Conservation (phyloP, 2,888 invertebrate species). For the Patella pellucida region DNA sequence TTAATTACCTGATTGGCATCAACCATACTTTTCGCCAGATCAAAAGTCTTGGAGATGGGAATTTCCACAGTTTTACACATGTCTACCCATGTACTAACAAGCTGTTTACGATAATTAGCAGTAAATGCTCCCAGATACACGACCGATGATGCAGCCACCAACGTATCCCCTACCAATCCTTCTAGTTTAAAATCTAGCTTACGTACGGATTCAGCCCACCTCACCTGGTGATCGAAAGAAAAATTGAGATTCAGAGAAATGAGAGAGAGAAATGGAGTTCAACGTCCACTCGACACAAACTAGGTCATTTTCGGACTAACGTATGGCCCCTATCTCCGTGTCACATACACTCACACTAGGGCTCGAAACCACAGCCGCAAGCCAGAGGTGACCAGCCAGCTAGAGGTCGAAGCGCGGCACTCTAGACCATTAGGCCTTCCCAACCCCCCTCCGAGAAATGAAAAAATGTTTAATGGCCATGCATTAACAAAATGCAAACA, state of each 20-base stretch:
- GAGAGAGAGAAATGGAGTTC: no score
- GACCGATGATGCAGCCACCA: slow-evolving; percentile 66
- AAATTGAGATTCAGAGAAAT: not conserved
- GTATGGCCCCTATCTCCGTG: no score
- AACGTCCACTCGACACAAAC: no score
- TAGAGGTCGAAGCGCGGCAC: no score
- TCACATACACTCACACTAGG: no score
- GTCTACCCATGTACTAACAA: slow-evolving; percentile 54
- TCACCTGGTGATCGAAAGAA: slow-evolving; percentile 44
- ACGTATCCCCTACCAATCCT: slow-evolving; percentile 67
- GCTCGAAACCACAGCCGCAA: no score
- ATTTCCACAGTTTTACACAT: slow-evolving; percentile 54
- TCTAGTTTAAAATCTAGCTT: slow-evolving; percentile 62
- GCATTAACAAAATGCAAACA: no score
- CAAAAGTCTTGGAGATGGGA: slow-evolving; percentile 62
- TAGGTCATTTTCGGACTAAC: no score
- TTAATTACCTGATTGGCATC: slow-evolving; percentile 61
- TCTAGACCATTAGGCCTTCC: no score
- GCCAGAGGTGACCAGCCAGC: no score
- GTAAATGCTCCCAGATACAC: slow-evolving; percentile 69
- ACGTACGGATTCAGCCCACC: slow-evolving; percentile 68
- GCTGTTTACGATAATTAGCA: slow-evolving; percentile 57
- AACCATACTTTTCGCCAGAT: slow-evolving; percentile 61
- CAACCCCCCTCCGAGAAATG: no score
- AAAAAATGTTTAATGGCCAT: no score